Base-by-base conservation (phyloP, 2,113 vertebrate genomes). In the Malurus alboscapulatus region DNA sequence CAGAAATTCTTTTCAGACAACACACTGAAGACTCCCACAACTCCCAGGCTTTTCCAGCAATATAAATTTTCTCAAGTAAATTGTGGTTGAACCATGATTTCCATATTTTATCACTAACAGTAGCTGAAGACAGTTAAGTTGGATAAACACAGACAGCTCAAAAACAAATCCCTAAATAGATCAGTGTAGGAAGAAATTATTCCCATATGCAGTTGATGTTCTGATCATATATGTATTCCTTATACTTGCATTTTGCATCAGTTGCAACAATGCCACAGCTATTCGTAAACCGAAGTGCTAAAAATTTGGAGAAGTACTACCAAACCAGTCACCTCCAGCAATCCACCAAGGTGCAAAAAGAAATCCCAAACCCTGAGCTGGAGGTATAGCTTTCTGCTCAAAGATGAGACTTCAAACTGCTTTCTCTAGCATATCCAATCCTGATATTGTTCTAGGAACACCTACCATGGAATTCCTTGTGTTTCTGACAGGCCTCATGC, bases 391-490 rank as follows among this genome's bases (percentile, higher is more conserved):
- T 91, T 82, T 24, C 68, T 2, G 3, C 30, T 22, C 55, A 29
- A 92, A 73, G 14, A 74, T 40, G 27, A 69, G 32, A 30, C 9
- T 71, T 34, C 13, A 78, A 83, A 66, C 29, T 72, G n/a, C 34
- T 38, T 57, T 45, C 38, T 86, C 34, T 26, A 69, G 25, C n/a
- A 53, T 4, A 71, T 32, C 13, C 57, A 87, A 77, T 71, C 54
- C 61, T 63, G 47, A 26, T 24, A 2, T 4, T 75, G 45, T 45
- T 75, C 44, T 36, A 73, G 50, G 42, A n/a, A 87, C 29, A 94
- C 95, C 87, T 88, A 98, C 98, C 98, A 84, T 98, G 98, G 29
- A 97, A 96, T n/a, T 98, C 98, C 69, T 98, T 98, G 71, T 98
- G 97, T 84, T 97, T 98, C 91, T 97, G 97, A 95, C 79, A 92